These are phyloP conservation scores for Ailuropoda melanoleuca DNA, from an alignment of 2,113 vertebrate genomes.

Conservation along the genomic window DNA sequence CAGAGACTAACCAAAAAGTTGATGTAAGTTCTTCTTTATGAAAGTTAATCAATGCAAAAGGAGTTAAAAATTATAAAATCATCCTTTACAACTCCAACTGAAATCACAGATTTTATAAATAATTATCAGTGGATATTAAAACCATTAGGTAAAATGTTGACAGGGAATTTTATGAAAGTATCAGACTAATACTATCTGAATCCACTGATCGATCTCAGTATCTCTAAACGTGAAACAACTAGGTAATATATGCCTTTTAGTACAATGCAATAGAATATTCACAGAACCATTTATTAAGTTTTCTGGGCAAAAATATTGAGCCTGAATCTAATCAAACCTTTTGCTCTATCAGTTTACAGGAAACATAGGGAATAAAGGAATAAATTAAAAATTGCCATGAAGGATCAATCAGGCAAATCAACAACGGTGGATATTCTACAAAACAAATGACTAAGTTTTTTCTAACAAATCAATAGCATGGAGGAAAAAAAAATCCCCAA, in stretches of 20 bases:
- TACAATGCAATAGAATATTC: not conserved
- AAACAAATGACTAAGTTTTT: not conserved
- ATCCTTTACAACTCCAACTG: not conserved
- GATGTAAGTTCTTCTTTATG: not conserved
- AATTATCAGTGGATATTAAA: not conserved
- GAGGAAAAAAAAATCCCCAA: not conserved
- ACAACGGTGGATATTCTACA: not conserved
- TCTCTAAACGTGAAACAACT: not conserved
- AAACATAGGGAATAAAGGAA: not conserved
- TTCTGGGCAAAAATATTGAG: not conserved
- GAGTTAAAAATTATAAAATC: conserved; percentile 10
- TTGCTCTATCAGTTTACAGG: not conserved
- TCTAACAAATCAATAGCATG: not conserved
- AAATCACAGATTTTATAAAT: not conserved
- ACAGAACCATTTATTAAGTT: not conserved
- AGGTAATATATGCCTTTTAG: not conserved
- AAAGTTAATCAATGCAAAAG: not conserved
- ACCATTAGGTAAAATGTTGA: not conserved
- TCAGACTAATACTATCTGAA: not conserved
- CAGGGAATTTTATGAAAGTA: not conserved
- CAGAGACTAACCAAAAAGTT: not conserved
- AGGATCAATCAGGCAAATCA: not conserved
- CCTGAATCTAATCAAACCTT: not conserved
- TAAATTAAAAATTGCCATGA: conserved; percentile 4
- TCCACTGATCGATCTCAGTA: not conserved